Base-by-base conservation (phyloP, 2,888 invertebrate genomes). In the Plagodis dolabraria region DNA sequence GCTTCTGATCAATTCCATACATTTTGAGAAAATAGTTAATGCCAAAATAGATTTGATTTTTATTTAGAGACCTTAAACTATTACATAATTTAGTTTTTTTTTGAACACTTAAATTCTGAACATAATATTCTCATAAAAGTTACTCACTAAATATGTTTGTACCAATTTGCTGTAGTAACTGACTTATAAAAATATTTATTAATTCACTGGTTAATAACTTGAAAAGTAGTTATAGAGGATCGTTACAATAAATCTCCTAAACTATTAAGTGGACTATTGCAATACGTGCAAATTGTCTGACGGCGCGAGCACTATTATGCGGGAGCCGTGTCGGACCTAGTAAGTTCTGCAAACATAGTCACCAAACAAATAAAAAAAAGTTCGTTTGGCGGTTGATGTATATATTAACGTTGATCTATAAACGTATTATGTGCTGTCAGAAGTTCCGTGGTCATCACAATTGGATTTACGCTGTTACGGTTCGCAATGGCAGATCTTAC, bases 1-100 rank as follows among this genome's bases (percentile, higher is more conserved):
- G 76, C 69, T 75, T 74, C 75, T 63, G 66, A 72, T 86, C 86
- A 88, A 89, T 89, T 88, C 87, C 87, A 73, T 79, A 66, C 73
- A 76, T 79, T 79, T 72, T 72, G 66, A 78, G 62, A 67, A 65
- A 63, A 59, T 56, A 58, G 36, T 52, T 63, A 35, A 49, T 80
- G 83, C 80, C 83, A 86, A 87, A 87, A 87, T 87, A 87, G 69
- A 80, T 72, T 70, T 73, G 60, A 68, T 65, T 63, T 70, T 63
- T 57, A 64, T 56, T 45, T 54, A 44, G 71, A 67, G 64, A 63
- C 72, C 72, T 72, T 69, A 70, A 71, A 60, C 59, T 67, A 67
- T 53, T 46, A 53, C 51, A 56, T 65, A 60, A 43, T 54, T 54
- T 54, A 11, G 36, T 44, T 54, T 67, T 69, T 53, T 64, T 70